Conservation (phyloP, 2,113 vertebrate species). For the Saccopteryx bilineata region DNA sequence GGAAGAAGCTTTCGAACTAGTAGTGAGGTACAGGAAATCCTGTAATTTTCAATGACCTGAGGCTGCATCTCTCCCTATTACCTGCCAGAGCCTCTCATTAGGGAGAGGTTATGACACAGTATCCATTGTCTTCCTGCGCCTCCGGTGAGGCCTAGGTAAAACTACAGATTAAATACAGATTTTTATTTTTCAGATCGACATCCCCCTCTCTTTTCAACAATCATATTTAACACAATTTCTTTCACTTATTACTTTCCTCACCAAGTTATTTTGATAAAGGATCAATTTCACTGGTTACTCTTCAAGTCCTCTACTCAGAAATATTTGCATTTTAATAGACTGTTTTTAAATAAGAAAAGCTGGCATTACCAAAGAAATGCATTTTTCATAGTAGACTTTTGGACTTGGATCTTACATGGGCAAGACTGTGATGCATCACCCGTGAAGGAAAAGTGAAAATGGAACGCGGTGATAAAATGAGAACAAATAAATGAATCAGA, state of each 20-base stretch:
- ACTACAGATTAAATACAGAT: background rate
- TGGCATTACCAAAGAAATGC: background rate
- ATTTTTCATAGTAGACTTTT: conserved; percentile 18
- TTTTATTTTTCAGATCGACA: background rate
- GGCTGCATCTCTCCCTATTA: background rate
- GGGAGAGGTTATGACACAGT: fast-evolving
- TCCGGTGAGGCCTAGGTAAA: background rate
- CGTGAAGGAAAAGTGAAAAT: background rate
- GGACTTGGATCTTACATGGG: background rate
- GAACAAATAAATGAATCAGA: background rate
- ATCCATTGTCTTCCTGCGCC: background rate
- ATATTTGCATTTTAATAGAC: conserved; percentile 34
- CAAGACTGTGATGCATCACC: too few species aligned
- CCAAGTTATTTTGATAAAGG: background rate
- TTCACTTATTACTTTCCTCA: background rate
- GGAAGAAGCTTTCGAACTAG: conserved; percentile 6
- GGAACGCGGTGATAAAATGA: background rate
- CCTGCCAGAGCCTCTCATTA: background rate
- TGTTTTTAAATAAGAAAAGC: background rate
- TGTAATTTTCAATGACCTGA: background rate
- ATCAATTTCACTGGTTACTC: background rate
- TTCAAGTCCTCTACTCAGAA: background rate
- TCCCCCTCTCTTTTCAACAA: background rate
- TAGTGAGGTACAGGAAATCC: background rate
- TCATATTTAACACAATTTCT: background rate